Evolutionary conservation across 2,888 invertebrate species (phyloP), one percentile per base, ranked within the genome.

Genomic region (Metacarcinus magister): DNA sequence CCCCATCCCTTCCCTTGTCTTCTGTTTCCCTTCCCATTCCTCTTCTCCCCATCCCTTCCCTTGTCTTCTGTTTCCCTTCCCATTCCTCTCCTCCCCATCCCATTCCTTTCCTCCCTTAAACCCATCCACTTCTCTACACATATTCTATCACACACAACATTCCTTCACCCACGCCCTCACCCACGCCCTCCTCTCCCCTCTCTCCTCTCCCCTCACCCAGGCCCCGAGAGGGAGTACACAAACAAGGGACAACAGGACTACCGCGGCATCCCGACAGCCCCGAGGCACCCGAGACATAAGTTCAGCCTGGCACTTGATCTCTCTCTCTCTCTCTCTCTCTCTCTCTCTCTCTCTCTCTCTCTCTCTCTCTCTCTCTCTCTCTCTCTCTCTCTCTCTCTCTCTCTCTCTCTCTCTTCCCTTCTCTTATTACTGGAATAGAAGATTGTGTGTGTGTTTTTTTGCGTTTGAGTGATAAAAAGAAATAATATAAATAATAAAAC

Each of bases 311-410:
- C n/a, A n/a, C n/a, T n/a, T n/a, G n/a, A n/a, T n/a, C n/a, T n/a
- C n/a, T n/a, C n/a, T n/a, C n/a, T n/a, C n/a, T n/a, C n/a, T n/a
- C n/a, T n/a, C n/a, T n/a, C n/a, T n/a, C n/a, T n/a, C n/a, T n/a
- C n/a, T n/a, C 54, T 54, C 54, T 54, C 54, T 54, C 54, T 54
- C 54, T 54, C 54, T 54, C 54, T 54, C 54, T 54, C 54, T 54
- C 54, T 54, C 54, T 54, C 54, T 54, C 54, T 54, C 54, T 54
- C 54, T 54, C 54, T 54, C 46, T 46, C 46, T 46, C 46, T 46
- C 46, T 46, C 54, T 90, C 90, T 90, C 90, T 90, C 39, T 90
- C 90, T 90, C 39, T 90, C 90, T 90, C 39, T 90, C 90, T 90
- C 90, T 90, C 43, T 23, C 28, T 87, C 28, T 87, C 39, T 87